Percentiles rank a stretch among this genome's conserved stretches.
Conservation (phyloP, 2,888 invertebrate species). For the Schizaphis graminum region DNA sequence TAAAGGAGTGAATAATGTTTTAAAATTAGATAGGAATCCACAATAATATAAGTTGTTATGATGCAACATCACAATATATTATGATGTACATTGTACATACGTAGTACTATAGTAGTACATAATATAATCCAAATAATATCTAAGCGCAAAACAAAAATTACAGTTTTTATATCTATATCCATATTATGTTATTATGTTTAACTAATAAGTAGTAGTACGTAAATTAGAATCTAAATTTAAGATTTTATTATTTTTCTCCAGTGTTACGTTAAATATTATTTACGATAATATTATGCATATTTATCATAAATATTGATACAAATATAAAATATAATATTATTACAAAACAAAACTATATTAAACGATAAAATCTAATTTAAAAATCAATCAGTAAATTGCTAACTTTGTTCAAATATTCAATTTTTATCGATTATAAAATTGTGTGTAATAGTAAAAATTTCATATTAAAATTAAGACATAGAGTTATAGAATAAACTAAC, state of each 20-base stretch:
- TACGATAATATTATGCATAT: background rate
- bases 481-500: background rate
- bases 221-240: background rate
- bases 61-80: background rate
- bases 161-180: background rate
- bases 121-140: background rate
- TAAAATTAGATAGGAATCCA: background rate
- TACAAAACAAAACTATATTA: background rate
- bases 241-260: background rate
- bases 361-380: background rate
- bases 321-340: background rate
- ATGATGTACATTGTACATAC: background rate
- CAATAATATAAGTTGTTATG: background rate
- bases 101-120: background rate
- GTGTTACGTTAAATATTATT: background rate
- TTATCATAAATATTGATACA: background rate
- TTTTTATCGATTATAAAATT: background rate
- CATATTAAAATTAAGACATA: background rate
- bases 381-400: background rate
- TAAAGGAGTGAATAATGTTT: background rate
- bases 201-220: background rate
- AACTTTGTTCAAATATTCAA: background rate
- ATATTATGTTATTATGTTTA: background rate
- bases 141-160: background rate
- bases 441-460: background rate